phyloP scores from a whole-genome alignment of 2,113 vertebrate species.

The Chloropsis cyanopogon region DNA sequence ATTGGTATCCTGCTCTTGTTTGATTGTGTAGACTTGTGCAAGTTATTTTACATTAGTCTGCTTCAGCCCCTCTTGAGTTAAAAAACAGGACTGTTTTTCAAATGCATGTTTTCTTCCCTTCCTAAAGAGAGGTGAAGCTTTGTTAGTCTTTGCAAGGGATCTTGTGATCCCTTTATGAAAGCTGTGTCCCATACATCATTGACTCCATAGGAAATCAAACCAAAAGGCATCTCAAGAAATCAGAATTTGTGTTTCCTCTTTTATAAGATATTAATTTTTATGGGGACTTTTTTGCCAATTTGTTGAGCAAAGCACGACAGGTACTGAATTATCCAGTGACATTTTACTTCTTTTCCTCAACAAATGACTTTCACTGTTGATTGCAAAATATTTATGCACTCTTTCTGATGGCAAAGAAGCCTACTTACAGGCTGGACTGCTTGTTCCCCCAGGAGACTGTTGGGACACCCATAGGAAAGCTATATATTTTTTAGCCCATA shows the following conservation, averaged over 20 bases:
- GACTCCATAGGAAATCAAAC: neutral
- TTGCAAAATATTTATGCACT: neutral
- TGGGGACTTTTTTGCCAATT: neutral
- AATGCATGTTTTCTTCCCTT: neutral
- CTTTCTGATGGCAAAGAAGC: neutral
- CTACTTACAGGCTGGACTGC: neutral
- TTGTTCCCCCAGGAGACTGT: neutral
- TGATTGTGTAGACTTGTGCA: neutral
- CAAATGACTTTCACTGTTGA: neutral
- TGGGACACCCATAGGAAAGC: neutral
- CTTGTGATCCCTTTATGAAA: neutral
- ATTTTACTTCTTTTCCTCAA: neutral
- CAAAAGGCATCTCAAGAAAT: neutral
- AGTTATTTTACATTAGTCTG: neutral
- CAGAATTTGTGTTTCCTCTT: neutral
- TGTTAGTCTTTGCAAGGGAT: neutral
- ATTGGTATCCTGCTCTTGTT: neutral
- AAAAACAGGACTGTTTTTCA: neutral
- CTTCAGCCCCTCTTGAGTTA: fast-evolving
- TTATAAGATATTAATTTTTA: neutral
- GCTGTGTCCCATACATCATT: neutral
- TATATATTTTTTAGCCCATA: neutral
- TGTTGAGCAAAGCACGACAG: neutral
- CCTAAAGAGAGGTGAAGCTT: neutral
- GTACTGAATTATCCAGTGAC: neutral